A percentile compares a stretch with the other conserved stretches of the same genome.
Conservation (phyloP, 30 jellyfish, hydroid and myxozoan species). For the Euphysa ruthae region DNA sequence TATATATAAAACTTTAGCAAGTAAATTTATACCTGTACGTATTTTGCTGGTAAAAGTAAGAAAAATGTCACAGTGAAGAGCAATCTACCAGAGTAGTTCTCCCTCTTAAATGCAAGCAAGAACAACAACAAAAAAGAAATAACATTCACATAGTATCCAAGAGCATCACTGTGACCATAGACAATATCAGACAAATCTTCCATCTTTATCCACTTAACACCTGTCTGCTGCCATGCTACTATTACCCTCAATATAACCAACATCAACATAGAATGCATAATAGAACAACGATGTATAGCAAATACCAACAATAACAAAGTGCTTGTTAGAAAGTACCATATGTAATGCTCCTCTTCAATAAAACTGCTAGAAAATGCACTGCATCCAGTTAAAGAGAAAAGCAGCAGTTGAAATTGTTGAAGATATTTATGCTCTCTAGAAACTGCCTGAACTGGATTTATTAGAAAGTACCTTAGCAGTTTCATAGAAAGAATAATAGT, state of each 20-base stretch:
- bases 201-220: slow-evolving; percentile 51
- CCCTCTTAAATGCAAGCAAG: no score
- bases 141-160: no score
- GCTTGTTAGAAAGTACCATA: slow-evolving; percentile 42
- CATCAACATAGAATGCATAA: not conserved
- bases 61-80: no score
- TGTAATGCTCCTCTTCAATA: slow-evolving; percentile 84
- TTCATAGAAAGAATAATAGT: not conserved
- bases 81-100: no score
- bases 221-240: slow-evolving; percentile 78
- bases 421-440: not conserved
- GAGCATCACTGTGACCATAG: no score
- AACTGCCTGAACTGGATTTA: not conserved
- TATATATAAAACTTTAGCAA: no score
- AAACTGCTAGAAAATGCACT: slow-evolving; percentile 47
- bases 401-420: not conserved
- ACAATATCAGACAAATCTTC: slow-evolving; percentile 33
- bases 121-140: no score
- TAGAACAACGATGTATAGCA: not conserved
- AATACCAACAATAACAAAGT: slow-evolving; percentile 7
- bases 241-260: slow-evolving; percentile 7
- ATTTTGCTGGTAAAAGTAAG: no score
- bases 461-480: not conserved
- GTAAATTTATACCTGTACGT: no score
- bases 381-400: not conserved